These are phyloP conservation scores for Ochropleura plecta DNA, from an alignment of 2,888 invertebrate genomes.

Conservation along the genomic window DNA sequence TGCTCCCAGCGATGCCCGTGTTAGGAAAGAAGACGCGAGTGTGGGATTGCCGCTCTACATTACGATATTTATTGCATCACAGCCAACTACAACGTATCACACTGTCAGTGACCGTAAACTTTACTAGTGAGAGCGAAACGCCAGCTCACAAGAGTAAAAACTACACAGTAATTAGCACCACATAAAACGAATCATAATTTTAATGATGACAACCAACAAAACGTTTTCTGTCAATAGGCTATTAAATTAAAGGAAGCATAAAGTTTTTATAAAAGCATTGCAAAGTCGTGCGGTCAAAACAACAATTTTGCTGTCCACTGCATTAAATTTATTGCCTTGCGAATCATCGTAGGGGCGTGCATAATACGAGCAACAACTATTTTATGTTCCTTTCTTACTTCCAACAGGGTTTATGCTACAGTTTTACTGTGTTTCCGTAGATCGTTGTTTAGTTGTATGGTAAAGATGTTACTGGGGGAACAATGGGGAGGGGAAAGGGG, in stretches of 20 bases:
- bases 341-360: conserved; percentile 89
- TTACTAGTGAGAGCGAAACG: conserved; percentile 53
- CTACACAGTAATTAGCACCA: conserved; percentile 67
- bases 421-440: conserved; percentile 74
- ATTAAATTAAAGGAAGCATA: conserved; percentile 78
- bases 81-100: conserved; percentile 39
- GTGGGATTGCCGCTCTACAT: conserved; percentile 71
- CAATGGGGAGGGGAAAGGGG: conserved; percentile 39
- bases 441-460: conserved; percentile 39
- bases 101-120: conserved; percentile 53
- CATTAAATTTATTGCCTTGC: conserved; percentile 87
- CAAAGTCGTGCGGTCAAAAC: conserved; percentile 86
- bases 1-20: conserved; percentile 72
- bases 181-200: conserved; percentile 69
- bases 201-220: conserved; percentile 75
- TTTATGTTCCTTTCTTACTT: conserved; percentile 84
- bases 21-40: conserved; percentile 74
- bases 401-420: conserved; percentile 75
- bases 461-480: conserved; percentile 39
- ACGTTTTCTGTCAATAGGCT: conserved; percentile 78
- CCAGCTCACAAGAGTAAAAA: conserved; percentile 45
- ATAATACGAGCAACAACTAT: conserved; percentile 86
- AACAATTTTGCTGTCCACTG: conserved; percentile 89
- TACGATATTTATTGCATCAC: conserved; percentile 70
- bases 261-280: conserved; percentile 77